A percentile compares a stretch with the other conserved stretches of the same genome.
Evolutionary conservation across 2,113 vertebrate species (phyloP).

Genomic region (Neogale vison): DNA sequence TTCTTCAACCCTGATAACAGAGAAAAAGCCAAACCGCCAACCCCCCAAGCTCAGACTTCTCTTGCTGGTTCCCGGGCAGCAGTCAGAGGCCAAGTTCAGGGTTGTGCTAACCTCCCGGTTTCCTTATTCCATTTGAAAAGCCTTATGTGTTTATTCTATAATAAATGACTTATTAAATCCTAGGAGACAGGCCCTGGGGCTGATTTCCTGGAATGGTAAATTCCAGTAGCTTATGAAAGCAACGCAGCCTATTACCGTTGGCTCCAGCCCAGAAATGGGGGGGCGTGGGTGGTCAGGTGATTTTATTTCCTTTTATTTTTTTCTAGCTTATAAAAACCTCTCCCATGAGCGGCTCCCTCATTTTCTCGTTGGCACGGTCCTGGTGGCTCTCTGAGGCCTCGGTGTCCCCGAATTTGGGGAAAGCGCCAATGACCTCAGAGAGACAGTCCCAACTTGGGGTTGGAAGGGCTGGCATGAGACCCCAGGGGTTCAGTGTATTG

Average conservation of each 20-base stretch:
- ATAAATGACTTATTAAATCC: conserved; percentile 45
- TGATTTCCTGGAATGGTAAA: conserved; percentile 67
- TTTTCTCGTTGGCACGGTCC: neutral
- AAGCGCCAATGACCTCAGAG: neutral
- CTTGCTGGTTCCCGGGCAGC: neutral
- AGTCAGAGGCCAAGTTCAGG: neutral
- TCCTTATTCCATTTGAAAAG: neutral
- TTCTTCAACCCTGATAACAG: neutral
- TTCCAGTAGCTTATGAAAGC: conserved; percentile 61
- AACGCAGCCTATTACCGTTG: conserved; percentile 31
- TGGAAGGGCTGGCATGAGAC: neutral
- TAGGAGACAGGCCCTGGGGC: conserved; percentile 35
- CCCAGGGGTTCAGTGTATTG: neutral
- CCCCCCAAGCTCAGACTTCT: neutral
- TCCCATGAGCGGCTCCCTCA: neutral
- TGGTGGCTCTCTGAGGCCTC: neutral
- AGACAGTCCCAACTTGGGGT: neutral
- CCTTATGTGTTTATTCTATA: neutral
- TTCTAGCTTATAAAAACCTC: neutral
- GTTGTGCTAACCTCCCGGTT: neutral
- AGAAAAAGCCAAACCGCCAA: neutral
- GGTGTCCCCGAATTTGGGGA: neutral
- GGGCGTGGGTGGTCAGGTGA: neutral
- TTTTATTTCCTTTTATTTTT: conserved; percentile 36
- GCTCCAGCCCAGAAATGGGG: conserved; percentile 13